Percentiles rank a stretch among this genome's conserved stretches.
Conservation (phyloP, 2,888 invertebrate genomes). For the Keiferia lycopersicella region DNA sequence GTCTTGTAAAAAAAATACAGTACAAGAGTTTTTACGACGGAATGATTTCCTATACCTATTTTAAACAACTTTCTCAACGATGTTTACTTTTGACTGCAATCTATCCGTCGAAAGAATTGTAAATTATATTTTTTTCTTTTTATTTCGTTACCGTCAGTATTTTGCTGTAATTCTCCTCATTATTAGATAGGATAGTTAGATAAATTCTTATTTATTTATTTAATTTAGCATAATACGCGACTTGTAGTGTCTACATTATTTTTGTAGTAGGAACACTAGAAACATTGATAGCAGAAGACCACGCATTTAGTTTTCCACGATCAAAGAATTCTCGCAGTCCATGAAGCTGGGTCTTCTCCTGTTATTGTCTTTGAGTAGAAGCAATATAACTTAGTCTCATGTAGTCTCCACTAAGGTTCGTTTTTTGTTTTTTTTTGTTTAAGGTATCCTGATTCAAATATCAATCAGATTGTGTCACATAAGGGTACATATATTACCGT, state of each 20-base stretch:
- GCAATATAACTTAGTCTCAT: constrained; percentile 58
- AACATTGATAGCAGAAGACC: background rate
- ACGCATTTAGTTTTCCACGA: background rate
- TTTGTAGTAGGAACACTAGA: constrained; percentile 47
- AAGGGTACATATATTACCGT: constrained; percentile 36
- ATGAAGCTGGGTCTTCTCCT: background rate
- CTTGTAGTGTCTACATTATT: constrained; percentile 64
- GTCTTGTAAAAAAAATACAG: background rate
- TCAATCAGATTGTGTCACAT: constrained; percentile 27
- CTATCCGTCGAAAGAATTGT: constrained; percentile 23
- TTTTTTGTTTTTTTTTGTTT: constrained; percentile 33
- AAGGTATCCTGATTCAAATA: constrained; percentile 26
- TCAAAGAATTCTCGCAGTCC: background rate
- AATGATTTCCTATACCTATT: too few relatives aligned
- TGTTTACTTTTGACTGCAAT: constrained; percentile 49
- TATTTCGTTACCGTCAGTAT: constrained; percentile 69
- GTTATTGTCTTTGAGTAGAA: constrained; percentile 27
- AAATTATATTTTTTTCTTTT: constrained; percentile 39
- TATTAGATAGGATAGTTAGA: constrained; percentile 73
- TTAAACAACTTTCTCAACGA: constrained; percentile 45
- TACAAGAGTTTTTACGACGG: constrained; percentile 8
- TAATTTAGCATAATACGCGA: constrained; percentile 65
- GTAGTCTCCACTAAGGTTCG: constrained; percentile 56
- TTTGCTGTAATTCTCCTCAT: constrained; percentile 67
- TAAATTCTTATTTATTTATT: constrained; percentile 78